Base-by-base conservation (phyloP, 2,797 vertebrate genomes). In the Esox lucius region DNA sequence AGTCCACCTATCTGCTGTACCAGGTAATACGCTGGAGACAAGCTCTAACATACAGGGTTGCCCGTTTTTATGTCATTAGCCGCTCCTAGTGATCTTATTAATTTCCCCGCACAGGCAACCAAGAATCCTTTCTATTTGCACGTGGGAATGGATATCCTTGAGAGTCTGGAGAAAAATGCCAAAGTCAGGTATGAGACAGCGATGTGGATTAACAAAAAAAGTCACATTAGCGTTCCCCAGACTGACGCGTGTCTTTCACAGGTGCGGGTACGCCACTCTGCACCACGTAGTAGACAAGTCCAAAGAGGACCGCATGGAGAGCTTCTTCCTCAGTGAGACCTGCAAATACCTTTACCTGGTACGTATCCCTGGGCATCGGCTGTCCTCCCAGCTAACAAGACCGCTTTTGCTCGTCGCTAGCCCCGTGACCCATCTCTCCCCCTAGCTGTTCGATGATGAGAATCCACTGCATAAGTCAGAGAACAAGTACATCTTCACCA, bases 91-190 rank as follows among this genome's bases (percentile, higher is more conserved):
- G 31, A 46, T 62, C n/a, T 12, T 3, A 66, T 62, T 78, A 17
- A 71, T 74, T 28, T 46, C 24, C 72, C 78, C 72, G 9, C 15
- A 28, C 78, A 99, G 98, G 98, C 98, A 28, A 99, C 98, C 85
- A 99, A 98, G 94, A 99, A 99, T 87, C 98, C 98, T 2, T 99
- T 99, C 91, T 99, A 99, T 91, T 92, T 99, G 75, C 98, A 99
- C 46, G 98, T 99, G 73, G 98, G 98, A 84, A 97, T 97, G 98
- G 97, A 99, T 87, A 99, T 99, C 86, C 95, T 99, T 72, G 95
- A 97, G 91, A 99, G 98, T 86, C 92, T 99, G 90, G 98, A 99
- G 86, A 96, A 96, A 87, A 94, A 98, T 84, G 95, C 98, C 88
- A 99, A 96, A 97, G 98, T 96, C 87, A 96, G 95, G 98, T 99